Conservation (phyloP, 2,113 vertebrate genomes). For the Aviceda subcristata region DNA sequence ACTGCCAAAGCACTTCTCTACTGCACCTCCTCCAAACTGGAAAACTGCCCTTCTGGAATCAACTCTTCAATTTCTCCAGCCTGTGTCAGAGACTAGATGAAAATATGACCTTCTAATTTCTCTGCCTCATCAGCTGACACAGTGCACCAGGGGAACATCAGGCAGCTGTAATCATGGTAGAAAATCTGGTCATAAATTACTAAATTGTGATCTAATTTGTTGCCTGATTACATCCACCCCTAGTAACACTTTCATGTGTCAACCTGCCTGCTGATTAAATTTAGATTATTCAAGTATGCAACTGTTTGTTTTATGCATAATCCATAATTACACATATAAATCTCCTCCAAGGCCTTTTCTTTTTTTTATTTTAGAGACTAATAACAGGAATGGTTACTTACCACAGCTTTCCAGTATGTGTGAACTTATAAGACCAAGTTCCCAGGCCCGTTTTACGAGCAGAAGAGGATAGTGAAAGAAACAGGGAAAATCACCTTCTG, state of each 20-base stretch:
- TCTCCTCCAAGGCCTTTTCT: not conserved
- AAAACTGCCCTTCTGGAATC: not conserved
- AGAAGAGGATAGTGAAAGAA: constrained; percentile 84
- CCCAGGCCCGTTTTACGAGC: constrained; percentile 89
- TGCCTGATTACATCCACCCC: not conserved
- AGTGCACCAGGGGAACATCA: not conserved
- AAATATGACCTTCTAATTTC: not conserved
- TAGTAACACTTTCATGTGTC: not conserved
- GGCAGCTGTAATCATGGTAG: not conserved
- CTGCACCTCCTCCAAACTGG: not conserved
- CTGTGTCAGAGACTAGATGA: not conserved
- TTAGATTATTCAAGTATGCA: not conserved
- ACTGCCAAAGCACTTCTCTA: not conserved
- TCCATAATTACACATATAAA: not conserved
- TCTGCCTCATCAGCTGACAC: not conserved
- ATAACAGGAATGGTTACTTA: constrained; percentile 45
- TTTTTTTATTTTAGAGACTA: not conserved
- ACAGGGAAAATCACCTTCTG: not conserved
- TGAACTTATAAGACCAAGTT: constrained; percentile 87
- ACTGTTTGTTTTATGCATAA: not conserved
- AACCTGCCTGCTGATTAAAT: not conserved
- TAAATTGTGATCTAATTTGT: not conserved
- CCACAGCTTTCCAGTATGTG: constrained; percentile 90
- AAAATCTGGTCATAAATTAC: not conserved
- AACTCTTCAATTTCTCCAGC: not conserved